Evolutionary conservation across 2,113 vertebrate genomes (phyloP), one percentile per base, ranked within the genome.

Genomic region (Centropus bengalensis): DNA sequence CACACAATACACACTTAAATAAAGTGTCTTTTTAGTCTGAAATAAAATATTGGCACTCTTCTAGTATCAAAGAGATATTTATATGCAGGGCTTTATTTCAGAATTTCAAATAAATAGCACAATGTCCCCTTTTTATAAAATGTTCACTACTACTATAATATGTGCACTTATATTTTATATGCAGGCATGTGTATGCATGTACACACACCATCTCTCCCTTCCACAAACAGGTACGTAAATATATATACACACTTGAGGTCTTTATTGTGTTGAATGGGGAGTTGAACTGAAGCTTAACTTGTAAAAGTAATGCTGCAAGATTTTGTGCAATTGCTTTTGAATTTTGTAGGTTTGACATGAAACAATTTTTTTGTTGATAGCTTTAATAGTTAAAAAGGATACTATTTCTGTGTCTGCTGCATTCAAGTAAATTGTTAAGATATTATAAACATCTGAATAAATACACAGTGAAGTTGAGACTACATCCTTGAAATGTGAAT

Each of bases 121-220:
- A 40, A 28, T 45, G 26, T 55, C 27, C 28, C 2, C 6, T 12
- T 51, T 77, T 83, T 93, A 86, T 16, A 82, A 88, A 28, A 18
- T 11, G 12, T 52, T 13, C 6, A 85, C 8, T n/a, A n/a, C n/a
- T 67, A 14, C 17, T 56, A 3, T 36, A 13, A 38, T 64, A 13
- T 33, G 14, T 14, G 4, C 38, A 66, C 9, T 5, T 64, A 64
- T 62, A 71, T 73, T 86, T 85, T 66, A 51, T 51, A 55, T 44
- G 14, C 15, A 88, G 27, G 6, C 26, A 33, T 5, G 3, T 30
- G 14, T 0, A 1, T 9, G 13, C 3, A 2, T 4, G 1, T 20
- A 26, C 15, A 27, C 26, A 32, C 8, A 20, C 5, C 12, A 33
- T 64, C 5, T 27, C 21, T 9, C 38, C 17, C n/a, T 67, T 17